phyloP scores from a whole-genome alignment of 2,888 invertebrate species.

The Callosobruchus maculatus region DNA sequence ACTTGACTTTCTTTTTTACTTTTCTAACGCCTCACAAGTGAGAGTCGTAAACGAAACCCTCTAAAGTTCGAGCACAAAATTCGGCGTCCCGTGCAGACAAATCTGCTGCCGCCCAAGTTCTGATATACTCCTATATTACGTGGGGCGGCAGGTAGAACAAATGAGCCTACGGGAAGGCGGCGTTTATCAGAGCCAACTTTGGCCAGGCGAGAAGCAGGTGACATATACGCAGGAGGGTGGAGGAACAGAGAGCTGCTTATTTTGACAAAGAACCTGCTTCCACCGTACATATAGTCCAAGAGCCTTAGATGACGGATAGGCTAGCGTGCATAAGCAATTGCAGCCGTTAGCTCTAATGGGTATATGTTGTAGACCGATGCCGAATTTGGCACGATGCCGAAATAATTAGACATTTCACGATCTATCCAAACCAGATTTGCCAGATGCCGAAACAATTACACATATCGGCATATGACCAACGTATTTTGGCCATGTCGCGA shows the following conservation, averaged over 20 bases:
- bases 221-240: background rate
- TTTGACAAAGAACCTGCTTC: background rate
- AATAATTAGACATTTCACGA: too few relatives aligned
- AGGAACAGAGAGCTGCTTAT: background rate
- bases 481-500: too few relatives aligned
- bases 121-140: slow-evolving; percentile 42
- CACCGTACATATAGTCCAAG: background rate
- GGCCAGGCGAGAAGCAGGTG: background rate
- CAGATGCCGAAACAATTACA: too few relatives aligned
- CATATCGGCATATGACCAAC: too few relatives aligned
- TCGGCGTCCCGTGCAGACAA: slow-evolving; percentile 37
- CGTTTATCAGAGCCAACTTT: slow-evolving; percentile 37
- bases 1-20: too few relatives aligned
- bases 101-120: slow-evolving; percentile 41
- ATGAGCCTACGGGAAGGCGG: slow-evolving; percentile 33
- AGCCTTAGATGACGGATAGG: too few relatives aligned
- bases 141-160: slow-evolving; percentile 36
- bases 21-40: background rate
- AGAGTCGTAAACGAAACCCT: background rate
- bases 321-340: too few relatives aligned
- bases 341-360: too few relatives aligned
- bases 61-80: slow-evolving; percentile 21
- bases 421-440: too few relatives aligned
- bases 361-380: too few relatives aligned
- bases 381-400: too few relatives aligned